phyloP scores from a whole-genome alignment of 2,113 vertebrate species.

The Collichthys lucidus region DNA sequence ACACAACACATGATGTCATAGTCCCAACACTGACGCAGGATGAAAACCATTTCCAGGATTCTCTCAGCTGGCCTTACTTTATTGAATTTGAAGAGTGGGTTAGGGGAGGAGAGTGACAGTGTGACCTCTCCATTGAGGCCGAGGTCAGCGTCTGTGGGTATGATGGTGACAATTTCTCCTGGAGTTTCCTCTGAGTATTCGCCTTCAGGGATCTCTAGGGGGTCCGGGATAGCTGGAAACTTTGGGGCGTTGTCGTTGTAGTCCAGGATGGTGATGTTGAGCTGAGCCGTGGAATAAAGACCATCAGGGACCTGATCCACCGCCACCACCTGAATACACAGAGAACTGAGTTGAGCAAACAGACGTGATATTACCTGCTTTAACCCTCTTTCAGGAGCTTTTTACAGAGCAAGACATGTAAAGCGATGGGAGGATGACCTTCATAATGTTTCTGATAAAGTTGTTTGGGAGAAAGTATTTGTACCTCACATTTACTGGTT shows the following conservation, averaged over 20 bases:
- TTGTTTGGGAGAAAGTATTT: too few species aligned
- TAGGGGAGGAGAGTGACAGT: constrained; percentile 64
- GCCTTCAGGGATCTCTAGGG: constrained; percentile 72
- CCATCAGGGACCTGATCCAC: constrained; percentile 77
- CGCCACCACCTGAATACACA: constrained; percentile 79
- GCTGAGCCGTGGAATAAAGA: constrained; percentile 78
- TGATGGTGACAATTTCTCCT: constrained; percentile 59
- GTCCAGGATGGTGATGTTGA: constrained; percentile 84
- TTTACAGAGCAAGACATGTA: neutral
- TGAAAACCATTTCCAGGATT: neutral
- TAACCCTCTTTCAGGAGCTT: neutral
- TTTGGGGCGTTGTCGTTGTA: constrained; percentile 88
- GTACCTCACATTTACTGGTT: too few species aligned
- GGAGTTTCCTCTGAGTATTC: constrained; percentile 53
- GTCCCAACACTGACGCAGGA: neutral
- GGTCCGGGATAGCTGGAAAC: constrained; percentile 77
- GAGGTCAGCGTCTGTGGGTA: constrained; percentile 79
- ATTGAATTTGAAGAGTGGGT: constrained; percentile 75
- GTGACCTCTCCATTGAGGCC: constrained; percentile 80
- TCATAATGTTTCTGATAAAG: too few species aligned
- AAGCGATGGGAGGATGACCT: too few species aligned
- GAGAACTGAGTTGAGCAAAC: neutral
- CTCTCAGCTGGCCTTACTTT: constrained; percentile 69
- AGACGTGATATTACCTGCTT: neutral
- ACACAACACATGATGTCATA: constrained; percentile 13